Evolutionary conservation across 2,113 vertebrate genomes (phyloP), one percentile per base, ranked within the genome.

Genomic region (Micronycteris hirsuta): DNA sequence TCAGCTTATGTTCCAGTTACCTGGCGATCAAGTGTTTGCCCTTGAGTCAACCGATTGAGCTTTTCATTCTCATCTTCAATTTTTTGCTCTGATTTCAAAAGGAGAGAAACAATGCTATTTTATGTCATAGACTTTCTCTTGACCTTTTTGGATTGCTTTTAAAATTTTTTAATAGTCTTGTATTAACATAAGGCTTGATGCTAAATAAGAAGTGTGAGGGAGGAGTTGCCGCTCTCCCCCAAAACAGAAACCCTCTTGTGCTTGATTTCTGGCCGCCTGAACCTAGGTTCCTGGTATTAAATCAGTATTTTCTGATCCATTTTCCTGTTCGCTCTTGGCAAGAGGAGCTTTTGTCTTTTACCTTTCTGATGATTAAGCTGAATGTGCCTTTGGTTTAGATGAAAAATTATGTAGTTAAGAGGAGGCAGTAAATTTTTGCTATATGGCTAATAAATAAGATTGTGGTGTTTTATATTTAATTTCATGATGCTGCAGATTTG

Each of bases 311-410:
- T 93, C 73, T 91, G 12, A 87, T 96, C 94, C 54, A 94, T 91
- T 97, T 96, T 91, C 84, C 70, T 94, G 74, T 81, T 89, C 73
- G 74, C 31, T 93, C 65, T 84, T 96, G 92, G 84, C 93, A 86
- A 93, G 26, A 71, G 33, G 58, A 86, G 24, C 73, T 92, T 96
- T 80, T 0, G 0, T 89, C 61, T 91, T 96, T 85, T 80, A 94
- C 17, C 28, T 96, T 96, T 96, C 83, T 93, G 86, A 94, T 95
- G 95, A 93, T 86, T 95, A 96, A 95, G 91, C 38, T 68, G 41
- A 94, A 83, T 16, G 26, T 83, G 49, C 85, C 91, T 86, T 93
- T 93, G 91, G 74, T 97, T 94, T 93, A 73, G 47, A 74, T 95
- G 78, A 97, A 91, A 95, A 94, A 95, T 61, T 74, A 68, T 47